Evolutionary conservation across 2,113 vertebrate species (phyloP).

Genomic region (Capreolus pygargus): DNA sequence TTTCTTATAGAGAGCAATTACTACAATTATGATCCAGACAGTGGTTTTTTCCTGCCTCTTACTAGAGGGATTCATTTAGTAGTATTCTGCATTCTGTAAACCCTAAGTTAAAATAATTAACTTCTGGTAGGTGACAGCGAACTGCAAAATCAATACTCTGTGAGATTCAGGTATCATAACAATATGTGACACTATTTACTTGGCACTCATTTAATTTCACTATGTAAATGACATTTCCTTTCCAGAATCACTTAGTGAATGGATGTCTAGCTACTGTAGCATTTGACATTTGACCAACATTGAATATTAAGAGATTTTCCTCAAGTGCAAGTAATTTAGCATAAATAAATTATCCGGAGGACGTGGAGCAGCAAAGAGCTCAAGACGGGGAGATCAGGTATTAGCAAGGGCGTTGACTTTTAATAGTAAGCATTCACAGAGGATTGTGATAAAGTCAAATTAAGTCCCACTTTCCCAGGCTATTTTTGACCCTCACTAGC

Average conservation of each 20-base stretch:
- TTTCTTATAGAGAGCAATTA: neutral
- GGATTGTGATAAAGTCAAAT: neutral
- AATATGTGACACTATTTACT: neutral
- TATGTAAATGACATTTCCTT: slow-evolving; percentile 41
- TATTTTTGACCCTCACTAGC: neutral
- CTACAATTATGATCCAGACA: neutral
- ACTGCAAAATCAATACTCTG: slow-evolving; percentile 11
- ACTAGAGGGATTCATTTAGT: neutral
- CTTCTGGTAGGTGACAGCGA: neutral
- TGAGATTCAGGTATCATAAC: neutral
- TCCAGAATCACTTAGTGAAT: slow-evolving; percentile 20
- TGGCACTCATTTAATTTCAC: slow-evolving; percentile 40
- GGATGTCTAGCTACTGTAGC: neutral
- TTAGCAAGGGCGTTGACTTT: neutral
- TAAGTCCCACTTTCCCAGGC: neutral
- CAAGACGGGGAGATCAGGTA: neutral
- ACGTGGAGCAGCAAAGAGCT: neutral
- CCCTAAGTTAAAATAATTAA: slow-evolving; percentile 38
- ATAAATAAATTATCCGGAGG: slow-evolving; percentile 6
- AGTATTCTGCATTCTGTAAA: slow-evolving; percentile 30
- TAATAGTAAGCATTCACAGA: neutral
- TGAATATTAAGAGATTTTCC: slow-evolving; percentile 27
- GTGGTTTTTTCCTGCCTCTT: neutral
- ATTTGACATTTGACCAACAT: slow-evolving; percentile 50
- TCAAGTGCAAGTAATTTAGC: neutral